A percentile compares a stretch with the other conserved stretches of the same genome.
These are phyloP conservation scores for Anthopleura sola DNA, from an alignment of 64 coral and sea anemone species.

Conservation along the genomic window DNA sequence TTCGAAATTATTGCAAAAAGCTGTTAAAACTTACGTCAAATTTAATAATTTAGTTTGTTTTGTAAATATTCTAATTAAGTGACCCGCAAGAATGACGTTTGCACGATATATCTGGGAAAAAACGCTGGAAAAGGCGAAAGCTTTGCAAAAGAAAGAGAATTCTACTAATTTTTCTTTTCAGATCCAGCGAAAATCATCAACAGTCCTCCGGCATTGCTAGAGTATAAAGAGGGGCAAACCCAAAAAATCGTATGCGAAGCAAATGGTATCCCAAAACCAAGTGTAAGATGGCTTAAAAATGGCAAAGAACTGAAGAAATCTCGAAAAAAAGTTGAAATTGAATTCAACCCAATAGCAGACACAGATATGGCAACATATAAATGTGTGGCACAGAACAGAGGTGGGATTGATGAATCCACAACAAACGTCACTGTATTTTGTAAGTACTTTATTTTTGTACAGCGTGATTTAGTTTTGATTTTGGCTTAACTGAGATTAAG, in stretches of 20 bases:
- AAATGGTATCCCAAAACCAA: conserved; percentile 40
- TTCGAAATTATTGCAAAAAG: not conserved
- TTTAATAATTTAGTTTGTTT: not conserved
- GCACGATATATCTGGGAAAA: not conserved
- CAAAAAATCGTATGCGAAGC: conserved; percentile 28
- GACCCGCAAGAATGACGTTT: not conserved
- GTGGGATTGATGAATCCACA: conserved; percentile 7
- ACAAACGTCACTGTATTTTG: conserved; percentile 36
- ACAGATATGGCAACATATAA: conserved; percentile 32
- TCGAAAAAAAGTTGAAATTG: not conserved
- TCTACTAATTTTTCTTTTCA: not conserved
- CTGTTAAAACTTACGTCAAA: not conserved
- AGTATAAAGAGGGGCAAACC: conserved; percentile 26
- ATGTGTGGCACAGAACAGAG: conserved; percentile 38
- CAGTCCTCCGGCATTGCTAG: not conserved
- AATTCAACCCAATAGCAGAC: conserved; percentile 36
- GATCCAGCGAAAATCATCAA: conserved; percentile 11
- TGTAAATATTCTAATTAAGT: no score
- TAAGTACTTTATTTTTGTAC: conserved; percentile 19
- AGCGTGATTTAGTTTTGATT: not conserved
- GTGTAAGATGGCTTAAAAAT: conserved; percentile 30
- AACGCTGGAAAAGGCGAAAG: not conserved
- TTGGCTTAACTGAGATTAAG: not conserved
- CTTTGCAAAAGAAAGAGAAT: not conserved
- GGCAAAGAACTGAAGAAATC: not conserved